These are phyloP conservation scores for Falco concolor DNA, from an alignment of 2,797 vertebrate species.

Conservation along the genomic window DNA sequence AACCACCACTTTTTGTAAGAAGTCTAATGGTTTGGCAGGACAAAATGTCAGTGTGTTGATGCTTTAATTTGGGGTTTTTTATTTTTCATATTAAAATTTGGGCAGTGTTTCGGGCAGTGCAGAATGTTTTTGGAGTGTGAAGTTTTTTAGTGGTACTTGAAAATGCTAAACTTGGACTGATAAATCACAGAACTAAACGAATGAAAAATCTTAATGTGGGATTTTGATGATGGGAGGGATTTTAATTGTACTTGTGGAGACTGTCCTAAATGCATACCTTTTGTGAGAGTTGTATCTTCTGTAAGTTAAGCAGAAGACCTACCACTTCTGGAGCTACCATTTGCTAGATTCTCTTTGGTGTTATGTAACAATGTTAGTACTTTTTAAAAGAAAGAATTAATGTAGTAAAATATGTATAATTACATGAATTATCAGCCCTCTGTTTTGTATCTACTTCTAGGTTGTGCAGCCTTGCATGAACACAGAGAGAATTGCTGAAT, in stretches of 20 bases:
- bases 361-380: neutral
- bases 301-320: neutral
- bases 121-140: neutral
- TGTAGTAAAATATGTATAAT: rapidly evolving
- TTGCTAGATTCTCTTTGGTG: neutral
- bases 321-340: neutral
- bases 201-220: neutral
- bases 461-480: slow-evolving; percentile 77
- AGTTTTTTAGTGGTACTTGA: neutral
- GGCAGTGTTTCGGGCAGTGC: neutral
- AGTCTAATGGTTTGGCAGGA: neutral
- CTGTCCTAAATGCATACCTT: neutral
- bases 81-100: neutral
- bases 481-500: slow-evolving; percentile 75
- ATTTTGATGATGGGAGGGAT: neutral
- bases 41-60: neutral
- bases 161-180: neutral
- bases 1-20: rapidly evolving
- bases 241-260: neutral
- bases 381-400: neutral
- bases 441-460: slow-evolving; percentile 63
- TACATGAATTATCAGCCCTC: neutral
- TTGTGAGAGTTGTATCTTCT: neutral
- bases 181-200: neutral
- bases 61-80: neutral